Evolutionary conservation across 2,113 vertebrate species (phyloP), one percentile per base, ranked within the genome.

Genomic region (Meleagris gallopavo): DNA sequence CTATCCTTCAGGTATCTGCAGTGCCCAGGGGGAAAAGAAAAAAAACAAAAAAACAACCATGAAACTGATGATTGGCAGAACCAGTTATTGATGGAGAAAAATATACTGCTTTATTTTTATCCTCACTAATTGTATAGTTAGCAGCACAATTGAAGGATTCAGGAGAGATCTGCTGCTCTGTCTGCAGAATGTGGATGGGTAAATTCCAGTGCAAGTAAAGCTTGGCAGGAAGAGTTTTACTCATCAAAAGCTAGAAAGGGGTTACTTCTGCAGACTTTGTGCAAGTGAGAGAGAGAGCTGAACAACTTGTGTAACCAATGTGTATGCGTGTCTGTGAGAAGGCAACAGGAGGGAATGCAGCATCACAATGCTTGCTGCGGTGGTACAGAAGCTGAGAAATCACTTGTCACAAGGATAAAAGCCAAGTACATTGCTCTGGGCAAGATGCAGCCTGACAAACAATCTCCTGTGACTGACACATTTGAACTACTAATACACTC

Each of bases 371-470:
- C 70, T 79, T 34, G 9, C 87, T 90, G 86, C 95, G 90, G 88
- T 20, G 1, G 67, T 77, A 50, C 71, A 72, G 73, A 96, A 95
- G 95, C 90, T 96, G 92, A 95, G 86, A 92, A 95, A 96, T 97
- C 94, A 93, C 90, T 96, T 97, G 95, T 97, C 96, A 94, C n/a
- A 3, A 95, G 91, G 90, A 96, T 97, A 96, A 96, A 96, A 97
- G 95, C 94, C 94, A 91, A 94, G 86, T 90, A 96, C 94, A 38
- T 61, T 91, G 92, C 94, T 95, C 91, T 70, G 83, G 90, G 86
- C 91, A 93, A 96, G 93, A 96, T 93, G 92, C 78, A 95, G 94
- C 87, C 93, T 97, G 96, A 97, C 94, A 96, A 96, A 97, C 96
- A 96, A 82, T 90, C 96, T 96, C 92, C 83, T 72, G 75, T 94